Evolutionary conservation across 2,113 vertebrate species (phyloP).

Genomic region (Mastomys coucha): DNA sequence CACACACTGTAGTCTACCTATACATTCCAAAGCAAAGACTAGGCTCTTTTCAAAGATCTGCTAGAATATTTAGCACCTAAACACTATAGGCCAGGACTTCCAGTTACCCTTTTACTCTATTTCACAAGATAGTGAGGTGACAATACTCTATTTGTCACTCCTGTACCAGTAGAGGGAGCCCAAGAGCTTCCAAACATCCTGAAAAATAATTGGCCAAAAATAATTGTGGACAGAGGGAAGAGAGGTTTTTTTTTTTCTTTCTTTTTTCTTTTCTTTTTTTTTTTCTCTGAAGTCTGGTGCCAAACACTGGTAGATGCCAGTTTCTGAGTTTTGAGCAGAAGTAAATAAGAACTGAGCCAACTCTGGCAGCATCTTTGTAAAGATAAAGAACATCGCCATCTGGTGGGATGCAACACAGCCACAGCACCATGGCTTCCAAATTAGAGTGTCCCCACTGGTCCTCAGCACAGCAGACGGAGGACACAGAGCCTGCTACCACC

Average conservation of each 20-base stretch:
- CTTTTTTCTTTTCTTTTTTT: too few species aligned
- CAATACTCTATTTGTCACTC: slow-evolving; percentile 13
- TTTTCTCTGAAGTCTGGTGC: slow-evolving; percentile 36
- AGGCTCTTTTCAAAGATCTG: not conserved
- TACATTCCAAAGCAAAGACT: not conserved
- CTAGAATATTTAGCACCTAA: not conserved
- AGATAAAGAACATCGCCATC: slow-evolving; percentile 72
- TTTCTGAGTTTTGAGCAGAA: slow-evolving; percentile 53
- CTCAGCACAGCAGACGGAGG: slow-evolving; percentile 43
- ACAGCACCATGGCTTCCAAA: slow-evolving; percentile 50
- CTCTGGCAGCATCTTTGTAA: slow-evolving; percentile 58
- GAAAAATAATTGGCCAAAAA: slow-evolving; percentile 15
- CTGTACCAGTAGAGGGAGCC: slow-evolving; percentile 69
- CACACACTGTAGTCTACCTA: not conserved
- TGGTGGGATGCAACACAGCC: slow-evolving; percentile 60
- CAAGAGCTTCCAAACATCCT: slow-evolving; percentile 63
- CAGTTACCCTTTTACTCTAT: slow-evolving; percentile 7
- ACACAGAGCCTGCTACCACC: slow-evolving; percentile 44
- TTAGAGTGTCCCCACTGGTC: slow-evolving; percentile 40
- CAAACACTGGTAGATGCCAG: slow-evolving; percentile 47
- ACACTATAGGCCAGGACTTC: not conserved
- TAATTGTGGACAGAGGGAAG: slow-evolving; percentile 35
- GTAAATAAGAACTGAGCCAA: slow-evolving; percentile 70
- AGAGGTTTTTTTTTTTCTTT: not conserved
- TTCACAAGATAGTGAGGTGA: slow-evolving; percentile 21